Base-by-base conservation (phyloP, 2,113 vertebrate species). In the Caranx melampygus region DNA sequence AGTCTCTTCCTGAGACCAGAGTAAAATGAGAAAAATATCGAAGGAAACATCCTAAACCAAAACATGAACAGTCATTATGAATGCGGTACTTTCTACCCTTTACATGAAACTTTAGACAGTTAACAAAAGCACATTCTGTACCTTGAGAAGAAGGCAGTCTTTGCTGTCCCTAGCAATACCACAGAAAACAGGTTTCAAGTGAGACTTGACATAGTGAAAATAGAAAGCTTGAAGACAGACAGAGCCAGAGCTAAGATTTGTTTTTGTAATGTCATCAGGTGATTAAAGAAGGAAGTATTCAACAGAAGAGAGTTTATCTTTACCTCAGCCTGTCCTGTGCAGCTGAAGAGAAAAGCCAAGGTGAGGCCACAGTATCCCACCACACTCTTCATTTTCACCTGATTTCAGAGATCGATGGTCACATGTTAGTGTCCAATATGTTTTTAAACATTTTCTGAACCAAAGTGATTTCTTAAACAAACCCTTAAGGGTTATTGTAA, bases 361-460 rank as follows among this genome's bases (percentile, higher is more conserved):
- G 74, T 34, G n/a, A 91, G 33, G 4, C 35, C 55, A 45, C 20
- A 58, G 42, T 1, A 77, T 4, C n/a, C 20, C 14, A 34, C 12
- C 51, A 72, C 34, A 34, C 14, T 75, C 70, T 61, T 82, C 87
- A 89, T 88, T 49, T 55, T 89, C 60, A 69, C 69, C 83, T 85
- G 61, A 49, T 16, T 11, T 51, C n/a, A 31, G 9, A 45, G 5
- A 34, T 58, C 33, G 5, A 66, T 37, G 72, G 60, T 9, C 31
- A 77, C 14, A 70, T 26, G 11, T 78, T 16, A 57, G 21, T 3
- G 20, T 59, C 0, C 9, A 0, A 37, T 3, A n/a, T 52, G 8
- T 59, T 7, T 59, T 16, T 13, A 16, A 8, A 58, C 15, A n/a
- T 13, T 6, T 55, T 55, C 14, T 7, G 5, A n/a, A 37, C 20